Base-by-base conservation (phyloP, 2,888 invertebrate genomes). In the Rhimphoctona megacephalus region DNA sequence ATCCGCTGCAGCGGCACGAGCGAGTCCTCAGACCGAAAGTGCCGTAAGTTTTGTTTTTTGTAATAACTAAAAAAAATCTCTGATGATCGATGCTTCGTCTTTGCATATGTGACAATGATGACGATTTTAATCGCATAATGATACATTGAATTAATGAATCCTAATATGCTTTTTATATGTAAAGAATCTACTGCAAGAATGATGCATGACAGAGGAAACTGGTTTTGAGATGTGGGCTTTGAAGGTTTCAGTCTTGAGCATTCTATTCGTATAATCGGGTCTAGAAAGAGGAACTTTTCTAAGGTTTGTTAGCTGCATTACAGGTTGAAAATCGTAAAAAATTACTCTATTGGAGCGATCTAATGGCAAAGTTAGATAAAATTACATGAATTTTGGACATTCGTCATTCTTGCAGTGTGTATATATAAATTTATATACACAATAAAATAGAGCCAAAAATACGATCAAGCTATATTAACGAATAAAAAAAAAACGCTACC, bases 21-120 rank as follows among this genome's bases (percentile, higher is more conserved):
- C 96, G 72, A 96, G 96, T 85, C 97, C 97, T 22, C 96, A 96
- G 92, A 96, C 96, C 72, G 96, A 96, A 90, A 96, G 95, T 90
- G 96, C 97, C 92, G 97, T 97, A 95, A 96, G 96, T 95, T 64
- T 36, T 57, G 87, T 79, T 46, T 57, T 25, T 67, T n/a, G n/a
- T 46, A 30, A 30, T 52, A n/a, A 30, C 8, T 22, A 33, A 19
- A 52, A 43, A 36, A 52, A 54, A 6, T 11, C 52, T 73, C 73
- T 4, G 52, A 67, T 72, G 67, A 19, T 17, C 25, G 46, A 36
- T 46, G 80, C 80, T 81, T 81, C 49, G 61, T 72, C 49, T 43
- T 57, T 43, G 33, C 43, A 39, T 33, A 36, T 52, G 52, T 66
- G 39, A 81, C 39, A 52, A 46, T 57, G 19, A 80, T 77, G 25